Base-by-base conservation (phyloP, 2,888 invertebrate species). In the Ochropleura plecta region DNA sequence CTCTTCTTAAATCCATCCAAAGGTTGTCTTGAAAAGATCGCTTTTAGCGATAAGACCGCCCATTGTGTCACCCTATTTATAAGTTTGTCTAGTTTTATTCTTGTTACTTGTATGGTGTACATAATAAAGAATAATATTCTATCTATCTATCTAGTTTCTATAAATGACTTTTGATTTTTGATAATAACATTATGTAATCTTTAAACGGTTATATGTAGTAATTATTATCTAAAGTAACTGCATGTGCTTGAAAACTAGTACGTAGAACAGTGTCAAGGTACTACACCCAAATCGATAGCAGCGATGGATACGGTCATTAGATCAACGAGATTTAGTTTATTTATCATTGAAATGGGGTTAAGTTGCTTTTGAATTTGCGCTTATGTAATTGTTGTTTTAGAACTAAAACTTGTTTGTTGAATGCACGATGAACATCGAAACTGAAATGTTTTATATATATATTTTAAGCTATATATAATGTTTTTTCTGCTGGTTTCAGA, bases 191-290 rank as follows among this genome's bases (percentile, higher is more conserved):
- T 60, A 20, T 42, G 46, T 44, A 44, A 30, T 59, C n/a, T 57
- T 1, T 30, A 49, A 64, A 57, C n/a, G 46, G 40, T 3, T 48
- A 10, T 60, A 14, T 49, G 3, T 42, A 40, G 20, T 20, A 20
- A 62, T 44, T 68, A 40, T 49, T 44, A 44, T 55, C 20, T 63
- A 71, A 49, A 51, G 49, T 70, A 70, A 78, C 7, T 76, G 53
- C 53, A 66, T 53, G 70, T 46, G 63, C 49, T 79, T 76, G 46
- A 12, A 12, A 76, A 79, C 76, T 71, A 12, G 79, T 20, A 57
- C 79, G 40, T 71, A 40, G 10, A 72, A 77, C n/a, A 16, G 8
- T 77, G 79, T 79, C 77, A 77, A 77, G 77, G 77, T 51, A 30
- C 51, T 30, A 10, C 49, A 5, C 79, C 77, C 72, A 77, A 77